Evolutionary conservation across 2,113 vertebrate genomes (phyloP), one percentile per base, ranked within the genome.

Genomic region (Lates calcarifer): DNA sequence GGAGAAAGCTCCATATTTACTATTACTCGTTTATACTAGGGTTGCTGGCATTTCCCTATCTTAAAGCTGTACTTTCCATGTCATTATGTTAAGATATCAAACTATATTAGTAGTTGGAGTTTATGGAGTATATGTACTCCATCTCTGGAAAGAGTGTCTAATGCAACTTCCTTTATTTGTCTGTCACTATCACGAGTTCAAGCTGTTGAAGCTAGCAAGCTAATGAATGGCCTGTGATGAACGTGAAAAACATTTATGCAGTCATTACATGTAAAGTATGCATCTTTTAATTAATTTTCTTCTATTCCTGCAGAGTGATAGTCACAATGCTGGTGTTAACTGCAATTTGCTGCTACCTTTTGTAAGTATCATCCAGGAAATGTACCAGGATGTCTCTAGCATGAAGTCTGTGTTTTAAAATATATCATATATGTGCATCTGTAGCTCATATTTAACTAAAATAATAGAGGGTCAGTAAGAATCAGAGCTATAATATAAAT

Each of bases 321-420:
- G 95, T 98, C 86, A 97, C 97, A 29, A 99, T 99, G 98, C 90
- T 99, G 96, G 96, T 98, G 74, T 95, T 97, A 11, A 98, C 97
- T 93, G 95, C 98, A 15, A 93, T 99, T 61, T 99, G 97, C 96
- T 99, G 98, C 93, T 99, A 99, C 85, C 94, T 99, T 77, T 99
- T 99, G 98, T 99, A 94, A 99, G 98, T 99, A 97, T 24, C 12
- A 29, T 41, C 4, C 7, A 24, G 2, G 24, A 58, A 17, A 39
- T 62, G 3, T 17, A 29, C 12, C 26, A 58, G 53, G 26, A 5
- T 51, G 13, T 22, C 18, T 43, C 11, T 6, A 2, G 20, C 6
- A 26, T 22, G 26, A 11, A 31, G 22, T 26, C 4, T 26, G 28
- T n/a, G n/a, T 39, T 64, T 65, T 47, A 26, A 26, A 28, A 5